Base-by-base conservation (phyloP, 2,113 vertebrate genomes). In the Grus americana region DNA sequence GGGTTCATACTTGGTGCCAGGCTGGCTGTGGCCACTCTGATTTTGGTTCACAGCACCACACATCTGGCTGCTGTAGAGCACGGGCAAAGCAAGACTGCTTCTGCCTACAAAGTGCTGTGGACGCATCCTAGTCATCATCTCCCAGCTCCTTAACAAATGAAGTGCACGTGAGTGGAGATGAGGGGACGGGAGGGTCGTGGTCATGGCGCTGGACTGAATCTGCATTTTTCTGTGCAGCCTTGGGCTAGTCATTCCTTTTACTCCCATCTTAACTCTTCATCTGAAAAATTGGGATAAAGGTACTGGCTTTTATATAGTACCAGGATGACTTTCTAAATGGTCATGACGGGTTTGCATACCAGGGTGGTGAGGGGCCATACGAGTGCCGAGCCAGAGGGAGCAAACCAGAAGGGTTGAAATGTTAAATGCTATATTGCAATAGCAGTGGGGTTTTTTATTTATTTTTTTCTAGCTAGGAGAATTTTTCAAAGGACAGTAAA, bases 401-500 rank as follows among this genome's bases (percentile, higher is more conserved):
- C 19, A 81, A 71, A 72, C 6, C 12, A 58, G 15, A 83, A 88
- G 50, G 58, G 22, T 0, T 36, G 79, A 73, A 46, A 62, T 46
- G 38, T 47, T 85, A 46, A 92, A 49, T 8, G 21, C 40, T 18
- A 8, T 9, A 55, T 58, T 73, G 55, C 55, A 79, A 18, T 34
- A 70, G 36, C 24, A 54, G 15, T 55, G 57, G 3, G 26, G 12
- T 1, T 8, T 21, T 36, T 88, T 46, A 27, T 21, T 83, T 67
- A 14, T 38, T 38, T 73, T 73, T 71, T 81, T 5, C 34, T 46
- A 62, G 29, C 44, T 42, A 58, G 54, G 15, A 84, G 49, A 38
- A 81, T 66, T 86, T 88, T 61, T 91, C 79, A 86, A 88, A 90
- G 82, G 85, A 63, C 82, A 89, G 32, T 49, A 62, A 93, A 70